Base-by-base conservation (phyloP, 2,888 invertebrate species). In the Neelides folsomi region DNA sequence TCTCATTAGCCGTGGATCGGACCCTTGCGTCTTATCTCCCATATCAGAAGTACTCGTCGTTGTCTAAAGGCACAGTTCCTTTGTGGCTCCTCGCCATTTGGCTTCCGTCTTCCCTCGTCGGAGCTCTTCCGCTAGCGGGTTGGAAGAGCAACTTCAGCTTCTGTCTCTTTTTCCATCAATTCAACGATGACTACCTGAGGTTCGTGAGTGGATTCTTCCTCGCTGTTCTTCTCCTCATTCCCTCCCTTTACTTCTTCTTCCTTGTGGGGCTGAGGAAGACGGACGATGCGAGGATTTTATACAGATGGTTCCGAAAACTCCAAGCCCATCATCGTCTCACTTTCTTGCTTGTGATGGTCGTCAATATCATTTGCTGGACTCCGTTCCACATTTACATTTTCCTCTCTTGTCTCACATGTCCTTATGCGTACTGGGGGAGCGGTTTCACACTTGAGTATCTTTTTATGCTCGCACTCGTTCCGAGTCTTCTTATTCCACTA, bases 91-190 rank as follows among this genome's bases (percentile, higher is more conserved):
- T 59, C 27, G 55, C 63, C 2, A 58, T 63, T 47, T 63, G 61
- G 61, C 41, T 60, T 1, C 63, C 63, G 2, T 57, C 58, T 7
- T 44, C 48, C 2, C 57, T 63, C 36, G 49, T 60, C 4, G 61
- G 58, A 1, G 51, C 58, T 6, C 54, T 63, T 5, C 63, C 63
- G 1, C 51, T 63, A 3, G 58, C 59, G 2, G 63, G 63, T 7
- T 63, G 63, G 63, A 58, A 57, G 27, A 56, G 57, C 3, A 57
- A 58, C 38, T 63, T 63, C 36, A 57, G 55, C 39, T 63, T 63
- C 34, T 63, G 63, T 51, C 51, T 63, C 18, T 63, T 63, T 42
- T 49, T 61, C n/a, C 59, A 60, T 44, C 63, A 63, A 40, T 63
- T 63, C 45, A 60, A 61, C 44, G 59, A 59, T 47, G 60, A 63